Evolutionary conservation across 2,113 vertebrate genomes (phyloP).

Genomic region (Cisticola juncidis): DNA sequence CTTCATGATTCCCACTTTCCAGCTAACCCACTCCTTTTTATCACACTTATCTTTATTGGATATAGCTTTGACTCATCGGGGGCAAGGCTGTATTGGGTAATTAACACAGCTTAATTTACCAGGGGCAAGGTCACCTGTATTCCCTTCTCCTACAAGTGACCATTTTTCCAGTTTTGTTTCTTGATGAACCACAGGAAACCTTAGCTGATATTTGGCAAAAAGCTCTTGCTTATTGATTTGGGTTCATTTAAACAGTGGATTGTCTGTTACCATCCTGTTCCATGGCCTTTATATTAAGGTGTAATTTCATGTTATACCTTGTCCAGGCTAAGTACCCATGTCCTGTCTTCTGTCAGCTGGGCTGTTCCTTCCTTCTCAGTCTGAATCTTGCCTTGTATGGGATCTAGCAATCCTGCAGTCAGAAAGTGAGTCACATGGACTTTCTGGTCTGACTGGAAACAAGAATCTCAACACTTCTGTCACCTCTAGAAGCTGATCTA

Average conservation of each 20-base stretch:
- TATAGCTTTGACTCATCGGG: background rate
- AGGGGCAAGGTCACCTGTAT: background rate
- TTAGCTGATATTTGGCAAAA: background rate
- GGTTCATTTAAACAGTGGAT: background rate
- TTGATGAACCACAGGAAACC: background rate
- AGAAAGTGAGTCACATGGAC: background rate
- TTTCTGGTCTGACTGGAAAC: background rate
- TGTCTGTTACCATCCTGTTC: background rate
- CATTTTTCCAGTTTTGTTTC: background rate
- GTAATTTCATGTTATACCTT: background rate
- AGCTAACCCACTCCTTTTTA: background rate
- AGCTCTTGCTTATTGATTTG: background rate
- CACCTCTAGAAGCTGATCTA: background rate
- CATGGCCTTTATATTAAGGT: background rate
- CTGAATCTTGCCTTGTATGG: background rate
- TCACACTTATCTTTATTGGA: background rate
- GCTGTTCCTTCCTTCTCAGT: background rate
- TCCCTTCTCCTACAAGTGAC: background rate
- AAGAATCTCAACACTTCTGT: background rate
- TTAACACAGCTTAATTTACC: background rate
- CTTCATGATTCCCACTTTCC: background rate
- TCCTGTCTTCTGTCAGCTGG: background rate
- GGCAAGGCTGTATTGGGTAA: background rate
- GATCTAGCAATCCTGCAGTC: background rate
- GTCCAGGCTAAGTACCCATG: background rate